phyloP scores from a whole-genome alignment of 2,888 invertebrate genomes.

The Balanococcus diminutus region DNA sequence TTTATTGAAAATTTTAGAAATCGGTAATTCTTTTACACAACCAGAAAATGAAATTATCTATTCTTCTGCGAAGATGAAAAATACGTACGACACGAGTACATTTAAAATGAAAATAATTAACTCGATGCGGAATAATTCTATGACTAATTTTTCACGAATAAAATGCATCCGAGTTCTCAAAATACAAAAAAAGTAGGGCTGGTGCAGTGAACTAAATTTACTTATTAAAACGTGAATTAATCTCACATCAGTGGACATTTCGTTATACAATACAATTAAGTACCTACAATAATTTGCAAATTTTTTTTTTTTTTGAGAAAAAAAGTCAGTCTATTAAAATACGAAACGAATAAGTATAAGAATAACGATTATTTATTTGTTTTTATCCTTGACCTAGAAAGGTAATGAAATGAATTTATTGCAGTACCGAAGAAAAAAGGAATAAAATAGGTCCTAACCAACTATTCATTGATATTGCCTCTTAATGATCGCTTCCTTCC shows the following conservation, averaged over 20 bases:
- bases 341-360: neutral
- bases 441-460: conserved; percentile 40
- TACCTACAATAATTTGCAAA: neutral
- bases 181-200: neutral
- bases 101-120: neutral
- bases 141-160: neutral
- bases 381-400: conserved; percentile 49
- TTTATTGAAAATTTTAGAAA: neutral
- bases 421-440: neutral
- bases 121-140: neutral
- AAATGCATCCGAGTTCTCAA: neutral
- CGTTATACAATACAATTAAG: neutral
- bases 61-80: neutral
- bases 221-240: neutral
- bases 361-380: neutral
- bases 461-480: conserved; percentile 38
- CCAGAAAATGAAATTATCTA: neutral
- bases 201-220: neutral
- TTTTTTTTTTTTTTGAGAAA: neutral
- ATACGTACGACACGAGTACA: too few relatives aligned
- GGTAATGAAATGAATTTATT: conserved; percentile 31
- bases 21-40: neutral
- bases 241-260: neutral
- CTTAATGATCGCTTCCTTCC: conserved; percentile 46
- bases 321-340: neutral